Base-by-base conservation (phyloP, 1,140 invertebrate species). In the Drosophila mauritiana region DNA sequence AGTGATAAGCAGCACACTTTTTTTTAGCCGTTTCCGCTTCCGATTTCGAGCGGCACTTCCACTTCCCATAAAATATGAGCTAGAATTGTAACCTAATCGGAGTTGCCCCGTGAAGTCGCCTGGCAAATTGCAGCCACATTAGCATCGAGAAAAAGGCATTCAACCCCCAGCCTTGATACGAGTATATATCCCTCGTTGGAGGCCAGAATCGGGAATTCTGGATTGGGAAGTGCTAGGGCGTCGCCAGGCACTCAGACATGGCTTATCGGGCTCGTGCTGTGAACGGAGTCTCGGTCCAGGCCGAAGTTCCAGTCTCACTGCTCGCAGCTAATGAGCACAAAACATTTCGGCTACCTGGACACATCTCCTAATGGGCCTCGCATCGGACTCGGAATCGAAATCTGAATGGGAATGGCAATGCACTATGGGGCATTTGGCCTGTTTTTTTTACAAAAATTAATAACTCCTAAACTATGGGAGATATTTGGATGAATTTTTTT, bases 211-310 rank as follows among this genome's bases (percentile, higher is more conserved):
- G n/a, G 17, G 17, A 37, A 48, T 42, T 20, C 27, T 39, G 49
- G 36, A 63, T 27, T 53, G 67, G 34, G 39, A 54, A 69, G 63
- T 48, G 63, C 43, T 61, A 34, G 17, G 25, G 58, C 58, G 63
- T 46, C 67, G 67, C 67, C 67, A 70, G 67, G 67, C 67, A 70
- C 67, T 70, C 67, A 70, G 67, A 70, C 67, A 70, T 37, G 11
- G 42, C 67, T 70, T 70, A 70, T 70, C 67, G 67, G 49, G 48
- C 64, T 68, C 64, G 64, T 68, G 64, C 64, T 68, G 64, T 17
- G 64, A 20, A 36, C 48, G 67, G 51, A 55, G 25, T 31, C 59
- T 43, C 53, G 1, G 15, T 34, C 59, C 7, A 36, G 4, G 20
- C 15, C 49, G 49, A 22, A 25, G 31, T 25, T 49, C 34, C 11